Evolutionary conservation across 2,797 vertebrate genomes (phyloP).

Genomic region (Acridotheres tristis): DNA sequence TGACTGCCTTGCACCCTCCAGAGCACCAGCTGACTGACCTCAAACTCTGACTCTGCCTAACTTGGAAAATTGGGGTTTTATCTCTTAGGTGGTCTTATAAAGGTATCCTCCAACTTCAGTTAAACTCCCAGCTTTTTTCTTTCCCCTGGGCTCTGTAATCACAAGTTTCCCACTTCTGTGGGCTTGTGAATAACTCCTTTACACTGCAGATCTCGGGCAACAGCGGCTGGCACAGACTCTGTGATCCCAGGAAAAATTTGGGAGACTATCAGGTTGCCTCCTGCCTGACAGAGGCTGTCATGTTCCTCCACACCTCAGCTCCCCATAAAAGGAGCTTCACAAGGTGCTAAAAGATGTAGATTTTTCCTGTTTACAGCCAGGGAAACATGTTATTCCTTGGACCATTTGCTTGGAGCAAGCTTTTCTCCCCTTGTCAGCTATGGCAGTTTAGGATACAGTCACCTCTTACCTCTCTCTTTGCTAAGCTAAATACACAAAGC

Average conservation of each 20-base stretch:
- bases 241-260: neutral
- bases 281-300: neutral
- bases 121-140: neutral
- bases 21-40: neutral
- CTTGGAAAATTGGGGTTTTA: neutral
- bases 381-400: neutral
- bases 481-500: neutral
- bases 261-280: neutral
- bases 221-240: neutral
- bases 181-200: neutral
- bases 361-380: neutral
- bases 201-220: neutral
- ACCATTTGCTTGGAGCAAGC: neutral
- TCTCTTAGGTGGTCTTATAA: neutral
- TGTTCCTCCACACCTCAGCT: neutral
- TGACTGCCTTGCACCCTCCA: neutral
- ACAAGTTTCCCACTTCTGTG: neutral
- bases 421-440: neutral
- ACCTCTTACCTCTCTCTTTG: neutral
- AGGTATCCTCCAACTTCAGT: neutral
- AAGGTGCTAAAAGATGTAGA: neutral
- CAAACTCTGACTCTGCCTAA: neutral
- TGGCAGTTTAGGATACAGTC: neutral
- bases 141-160: neutral
- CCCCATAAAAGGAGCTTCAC: neutral